Conservation (phyloP, 2,888 invertebrate species). For the Hyles lineata region DNA sequence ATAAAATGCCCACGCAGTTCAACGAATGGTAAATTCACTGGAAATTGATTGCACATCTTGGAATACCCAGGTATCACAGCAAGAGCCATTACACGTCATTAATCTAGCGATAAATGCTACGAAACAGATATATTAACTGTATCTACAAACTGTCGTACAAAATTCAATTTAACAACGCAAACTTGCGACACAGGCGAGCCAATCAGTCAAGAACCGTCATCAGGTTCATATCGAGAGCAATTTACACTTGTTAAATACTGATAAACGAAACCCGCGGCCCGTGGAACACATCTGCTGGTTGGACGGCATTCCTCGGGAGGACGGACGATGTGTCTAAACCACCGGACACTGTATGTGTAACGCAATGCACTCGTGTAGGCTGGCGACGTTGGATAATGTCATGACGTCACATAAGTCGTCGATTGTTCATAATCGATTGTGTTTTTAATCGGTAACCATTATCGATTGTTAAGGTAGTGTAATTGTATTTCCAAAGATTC, state of each 20-base stretch:
- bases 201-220: conserved; percentile 21
- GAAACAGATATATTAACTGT: neutral
- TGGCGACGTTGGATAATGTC: neutral
- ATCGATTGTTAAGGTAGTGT: too few species aligned
- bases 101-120: neutral
- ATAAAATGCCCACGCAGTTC: too few species aligned
- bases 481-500: too few species aligned
- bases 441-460: neutral
- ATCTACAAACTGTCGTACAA: neutral
- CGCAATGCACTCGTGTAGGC: neutral
- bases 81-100: too few species aligned
- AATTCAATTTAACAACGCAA: neutral
- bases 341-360: conserved; percentile 7
- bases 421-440: neutral
- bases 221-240: conserved; percentile 44
- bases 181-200: conserved; percentile 1
- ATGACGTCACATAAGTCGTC: neutral
- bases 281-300: conserved; percentile 48
- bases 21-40: too few species aligned
- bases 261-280: conserved; percentile 35
- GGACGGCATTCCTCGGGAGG: conserved; percentile 47
- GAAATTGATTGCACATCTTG: too few species aligned
- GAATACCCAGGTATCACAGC: too few species aligned
- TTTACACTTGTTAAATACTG: conserved; percentile 22
- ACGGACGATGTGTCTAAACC: conserved; percentile 37